Evolutionary conservation across 2,113 vertebrate genomes (phyloP).

Genomic region (Puffinus mauretanicus): DNA sequence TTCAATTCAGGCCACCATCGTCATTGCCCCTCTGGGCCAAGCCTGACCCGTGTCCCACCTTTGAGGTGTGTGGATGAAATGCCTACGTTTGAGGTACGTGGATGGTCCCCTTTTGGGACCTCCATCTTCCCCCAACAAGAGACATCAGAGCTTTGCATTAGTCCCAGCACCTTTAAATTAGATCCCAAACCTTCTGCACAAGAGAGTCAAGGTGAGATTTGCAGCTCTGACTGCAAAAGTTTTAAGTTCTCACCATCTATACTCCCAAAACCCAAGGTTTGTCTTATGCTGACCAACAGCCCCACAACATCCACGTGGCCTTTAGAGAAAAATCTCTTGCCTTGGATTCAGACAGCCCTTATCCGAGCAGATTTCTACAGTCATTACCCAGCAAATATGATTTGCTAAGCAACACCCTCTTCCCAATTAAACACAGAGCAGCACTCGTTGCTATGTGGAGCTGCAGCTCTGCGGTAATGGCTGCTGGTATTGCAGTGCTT

Average conservation of each 20-base stretch:
- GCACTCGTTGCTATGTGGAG: neutral
- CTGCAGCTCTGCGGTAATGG: neutral
- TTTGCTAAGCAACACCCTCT: neutral
- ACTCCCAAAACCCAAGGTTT: neutral
- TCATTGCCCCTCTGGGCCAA: neutral
- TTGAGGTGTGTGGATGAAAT: too few relatives aligned
- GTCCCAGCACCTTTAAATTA: neutral
- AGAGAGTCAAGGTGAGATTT: neutral
- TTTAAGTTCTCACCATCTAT: neutral
- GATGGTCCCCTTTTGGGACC: neutral
- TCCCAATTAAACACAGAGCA: neutral
- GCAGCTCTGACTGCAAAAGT: neutral
- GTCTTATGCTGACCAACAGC: neutral
- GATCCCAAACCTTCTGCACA: neutral
- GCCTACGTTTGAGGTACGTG: rapidly evolving
- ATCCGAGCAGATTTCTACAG: neutral
- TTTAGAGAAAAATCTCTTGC: neutral
- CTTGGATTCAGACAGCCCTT: neutral
- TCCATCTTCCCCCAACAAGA: neutral
- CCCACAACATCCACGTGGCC: neutral
- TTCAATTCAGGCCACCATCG: neutral
- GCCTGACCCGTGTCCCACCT: too few relatives aligned
- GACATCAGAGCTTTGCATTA: neutral
- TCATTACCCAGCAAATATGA: neutral
- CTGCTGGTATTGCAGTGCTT: neutral